phyloP scores from a whole-genome alignment of 2,888 invertebrate species.

The Helobdella robusta region DNA sequence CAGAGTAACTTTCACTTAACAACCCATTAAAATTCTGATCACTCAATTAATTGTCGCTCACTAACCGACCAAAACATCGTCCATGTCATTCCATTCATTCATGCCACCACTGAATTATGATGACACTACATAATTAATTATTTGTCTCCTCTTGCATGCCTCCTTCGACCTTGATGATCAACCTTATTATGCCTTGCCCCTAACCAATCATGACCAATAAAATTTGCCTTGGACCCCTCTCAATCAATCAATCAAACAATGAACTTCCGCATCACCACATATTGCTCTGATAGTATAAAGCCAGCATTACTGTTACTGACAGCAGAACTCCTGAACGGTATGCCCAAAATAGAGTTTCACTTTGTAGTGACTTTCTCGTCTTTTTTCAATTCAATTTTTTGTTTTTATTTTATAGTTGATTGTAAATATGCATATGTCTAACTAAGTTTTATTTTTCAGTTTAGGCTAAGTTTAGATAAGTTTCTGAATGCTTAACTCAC shows the following conservation, averaged over 20 bases:
- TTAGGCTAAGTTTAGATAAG: no score
- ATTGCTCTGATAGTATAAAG: constrained; percentile 25
- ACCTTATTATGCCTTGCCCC: no score
- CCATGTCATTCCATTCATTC: background rate
- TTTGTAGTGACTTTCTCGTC: constrained; percentile 5
- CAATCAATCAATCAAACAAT: no score
- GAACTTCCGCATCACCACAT: no score
- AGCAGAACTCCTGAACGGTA: constrained; percentile 30
- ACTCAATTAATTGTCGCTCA: no score
- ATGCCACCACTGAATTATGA: no score
- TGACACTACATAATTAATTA: constrained; percentile 16
- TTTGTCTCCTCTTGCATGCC: constrained; percentile 1
- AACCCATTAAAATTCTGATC: background rate
- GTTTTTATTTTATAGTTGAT: background rate
- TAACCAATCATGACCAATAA: no score
- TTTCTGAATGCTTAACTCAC: no score
- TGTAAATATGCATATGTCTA: no score
- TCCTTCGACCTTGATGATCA: background rate
- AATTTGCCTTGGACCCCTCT: no score
- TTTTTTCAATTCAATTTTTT: background rate
- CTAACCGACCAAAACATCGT: background rate
- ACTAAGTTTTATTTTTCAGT: no score
- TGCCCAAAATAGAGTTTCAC: background rate
- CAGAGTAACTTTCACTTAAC: no score
- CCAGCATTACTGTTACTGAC: constrained; percentile 28